A percentile compares a stretch with the other conserved stretches of the same genome.
Evolutionary conservation across 1,140 invertebrate species (phyloP).

Genomic region (Sogatella furcifera): DNA sequence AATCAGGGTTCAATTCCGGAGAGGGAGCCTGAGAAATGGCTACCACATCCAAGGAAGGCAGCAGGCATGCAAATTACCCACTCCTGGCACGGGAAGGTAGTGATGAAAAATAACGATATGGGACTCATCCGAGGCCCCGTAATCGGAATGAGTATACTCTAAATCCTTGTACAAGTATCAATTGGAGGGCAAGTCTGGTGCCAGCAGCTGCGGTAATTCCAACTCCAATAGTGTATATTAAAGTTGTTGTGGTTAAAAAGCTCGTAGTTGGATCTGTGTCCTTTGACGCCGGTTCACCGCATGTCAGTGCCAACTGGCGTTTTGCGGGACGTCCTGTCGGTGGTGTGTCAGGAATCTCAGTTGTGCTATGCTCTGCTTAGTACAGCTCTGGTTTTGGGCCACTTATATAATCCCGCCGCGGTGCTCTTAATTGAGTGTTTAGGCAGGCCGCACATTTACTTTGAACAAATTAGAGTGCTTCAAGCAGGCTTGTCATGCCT

Average conservation of each 20-base stretch:
- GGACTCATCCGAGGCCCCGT: slow-evolving; percentile 61
- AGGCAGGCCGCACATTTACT: slow-evolving; percentile 42
- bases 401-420: slow-evolving; percentile 13
- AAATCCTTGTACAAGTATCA: slow-evolving; percentile 77
- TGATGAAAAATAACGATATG: slow-evolving; percentile 84
- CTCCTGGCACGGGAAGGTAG: slow-evolving; percentile 52
- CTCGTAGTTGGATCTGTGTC: slow-evolving; percentile 58
- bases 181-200: slow-evolving; percentile 87
- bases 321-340: slow-evolving; percentile 33
- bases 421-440: slow-evolving; percentile 19
- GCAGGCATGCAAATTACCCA: slow-evolving; percentile 39
- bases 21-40: slow-evolving; percentile 72
- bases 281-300: slow-evolving; percentile 43
- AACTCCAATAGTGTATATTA: slow-evolving; percentile 81
- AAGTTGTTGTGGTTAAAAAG: slow-evolving; percentile 72
- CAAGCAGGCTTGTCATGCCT: no score
- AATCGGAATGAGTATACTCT: slow-evolving; percentile 84
- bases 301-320: slow-evolving; percentile 35
- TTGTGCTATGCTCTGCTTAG: background rate
- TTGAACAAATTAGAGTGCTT: slow-evolving; percentile 79
- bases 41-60: slow-evolving; percentile 44
- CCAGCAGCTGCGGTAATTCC: slow-evolving; percentile 49
- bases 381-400: slow-evolving; percentile 35
- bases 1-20: no score
- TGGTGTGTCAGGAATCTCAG: slow-evolving; percentile 11